Percentiles rank a stretch among this genome's conserved stretches.
Conservation (phyloP, 2,113 vertebrate species). For the Carassius carassius region DNA sequence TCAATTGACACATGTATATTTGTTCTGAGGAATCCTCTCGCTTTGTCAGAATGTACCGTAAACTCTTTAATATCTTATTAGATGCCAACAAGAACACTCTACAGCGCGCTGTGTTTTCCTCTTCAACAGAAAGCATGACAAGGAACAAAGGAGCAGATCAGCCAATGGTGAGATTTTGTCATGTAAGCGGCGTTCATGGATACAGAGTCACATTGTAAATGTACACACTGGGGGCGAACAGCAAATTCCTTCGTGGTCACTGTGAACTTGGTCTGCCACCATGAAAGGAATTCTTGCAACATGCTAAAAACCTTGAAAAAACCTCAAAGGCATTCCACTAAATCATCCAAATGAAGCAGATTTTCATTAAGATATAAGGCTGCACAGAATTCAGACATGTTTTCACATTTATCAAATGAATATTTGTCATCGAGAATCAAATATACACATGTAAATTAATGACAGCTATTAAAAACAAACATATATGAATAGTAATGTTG, state of each 20-base stretch:
- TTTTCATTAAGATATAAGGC: neutral
- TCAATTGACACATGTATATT: neutral
- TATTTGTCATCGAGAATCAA: neutral
- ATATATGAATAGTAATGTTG: neutral
- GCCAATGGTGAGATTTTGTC: constrained; percentile 36
- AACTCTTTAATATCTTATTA: neutral
- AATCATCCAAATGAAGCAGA: neutral
- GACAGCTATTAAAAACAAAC: neutral
- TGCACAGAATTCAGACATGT: neutral
- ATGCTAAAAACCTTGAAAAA: constrained; percentile 54
- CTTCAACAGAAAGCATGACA: constrained; percentile 14
- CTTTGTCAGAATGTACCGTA: neutral
- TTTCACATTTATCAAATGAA: neutral
- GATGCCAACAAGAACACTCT: neutral
- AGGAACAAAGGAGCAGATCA: constrained; percentile 7
- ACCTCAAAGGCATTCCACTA: constrained; percentile 44
- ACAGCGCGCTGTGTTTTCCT: neutral
- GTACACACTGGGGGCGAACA: constrained; percentile 71
- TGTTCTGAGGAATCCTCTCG: neutral
- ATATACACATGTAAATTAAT: neutral
- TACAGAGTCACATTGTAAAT: constrained; percentile 70
- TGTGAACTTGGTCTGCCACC: constrained; percentile 57
- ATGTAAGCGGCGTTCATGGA: constrained; percentile 57
- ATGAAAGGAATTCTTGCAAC: constrained; percentile 49
- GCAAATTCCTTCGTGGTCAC: constrained; percentile 65